Base-by-base conservation (phyloP, 2,113 vertebrate species). In the Poecile atricapillus region DNA sequence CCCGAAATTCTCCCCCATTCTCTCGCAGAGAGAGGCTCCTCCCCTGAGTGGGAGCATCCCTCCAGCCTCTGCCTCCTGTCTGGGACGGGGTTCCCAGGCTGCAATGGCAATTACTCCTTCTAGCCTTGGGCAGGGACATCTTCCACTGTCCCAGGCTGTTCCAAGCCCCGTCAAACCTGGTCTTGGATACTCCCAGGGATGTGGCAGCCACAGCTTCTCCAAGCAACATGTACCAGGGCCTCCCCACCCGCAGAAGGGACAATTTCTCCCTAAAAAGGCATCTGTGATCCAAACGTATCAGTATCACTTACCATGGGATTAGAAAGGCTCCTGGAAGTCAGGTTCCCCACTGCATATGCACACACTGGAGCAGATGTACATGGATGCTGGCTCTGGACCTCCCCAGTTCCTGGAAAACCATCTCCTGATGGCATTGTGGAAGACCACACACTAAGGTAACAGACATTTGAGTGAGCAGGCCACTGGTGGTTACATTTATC, bases 21-120 rank as follows among this genome's bases (percentile, higher is more conserved):
- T 33, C 47, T 43, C 19, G 50, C 37, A 11, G 27, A 17, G 55
- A 69, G 15, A 9, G 21, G 46, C 2, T 9, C 4, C 20, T 4
- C 3, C 0, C 0, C 4, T 5, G 30, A 41, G 9, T 4, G 30
- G 46, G 22, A 37, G 13, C 11, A 7, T 47, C 28, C 23, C n/a
- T 52, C 15, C 31, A 5, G 39, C 5, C 41, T 16, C 1, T 12
- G 20, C 41, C 27, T 56, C 27, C 68, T 35, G 24, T 52, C 23
- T 14, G 60, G 13, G 15, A 53, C 30, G 53, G 13, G 60, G 15
- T 0, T 67, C 33, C 44, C 0, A 0, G 23, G 23, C 0, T 44
- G 28, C 56, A 64, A 13, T 7, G 47, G 35, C 62, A 87, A 90
- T 69, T n/a, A 49, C 1, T 20, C 53, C 60, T 81, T 53, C 53